These are phyloP conservation scores for Octodon degus DNA, from an alignment of 2,113 vertebrate species.

Conservation along the genomic window DNA sequence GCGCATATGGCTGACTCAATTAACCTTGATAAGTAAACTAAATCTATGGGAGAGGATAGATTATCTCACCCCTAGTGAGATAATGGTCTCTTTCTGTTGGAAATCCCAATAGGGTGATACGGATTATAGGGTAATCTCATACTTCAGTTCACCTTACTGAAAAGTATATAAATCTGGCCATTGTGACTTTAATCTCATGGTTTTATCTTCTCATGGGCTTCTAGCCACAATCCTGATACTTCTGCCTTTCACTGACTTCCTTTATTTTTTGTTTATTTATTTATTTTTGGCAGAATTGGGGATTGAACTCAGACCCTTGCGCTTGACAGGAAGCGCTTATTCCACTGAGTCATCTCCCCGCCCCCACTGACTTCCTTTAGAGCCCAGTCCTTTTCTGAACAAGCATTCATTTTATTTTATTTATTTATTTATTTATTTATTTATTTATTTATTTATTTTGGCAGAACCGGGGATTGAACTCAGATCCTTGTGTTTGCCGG, in stretches of 20 bases:
- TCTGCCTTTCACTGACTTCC: not conserved
- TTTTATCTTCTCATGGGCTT: not conserved
- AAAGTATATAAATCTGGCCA: not conserved
- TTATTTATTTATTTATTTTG: too few relatives aligned
- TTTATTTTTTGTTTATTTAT: too few relatives aligned
- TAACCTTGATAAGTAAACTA: not conserved
- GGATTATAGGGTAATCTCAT: not conserved
- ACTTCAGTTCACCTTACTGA: not conserved
- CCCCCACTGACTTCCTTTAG: not conserved
- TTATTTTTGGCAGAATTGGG: too few relatives aligned
- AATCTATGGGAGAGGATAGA: not conserved
- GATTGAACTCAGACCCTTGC: too few relatives aligned
- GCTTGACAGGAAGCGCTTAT: too few relatives aligned
- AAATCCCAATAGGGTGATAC: not conserved
- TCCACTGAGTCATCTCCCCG: too few relatives aligned
- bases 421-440: too few relatives aligned
- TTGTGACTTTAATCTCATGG: not conserved
- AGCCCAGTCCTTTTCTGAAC: not conserved
- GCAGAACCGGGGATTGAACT: too few relatives aligned
- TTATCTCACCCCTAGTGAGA: not conserved
- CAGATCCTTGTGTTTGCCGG: too few relatives aligned
- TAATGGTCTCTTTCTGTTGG: not conserved
- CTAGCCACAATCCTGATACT: not conserved
- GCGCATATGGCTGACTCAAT: not conserved
- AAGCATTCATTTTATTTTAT: too few relatives aligned